Base-by-base conservation (phyloP, 2,888 invertebrate species). In the Cynaeus angustus region DNA sequence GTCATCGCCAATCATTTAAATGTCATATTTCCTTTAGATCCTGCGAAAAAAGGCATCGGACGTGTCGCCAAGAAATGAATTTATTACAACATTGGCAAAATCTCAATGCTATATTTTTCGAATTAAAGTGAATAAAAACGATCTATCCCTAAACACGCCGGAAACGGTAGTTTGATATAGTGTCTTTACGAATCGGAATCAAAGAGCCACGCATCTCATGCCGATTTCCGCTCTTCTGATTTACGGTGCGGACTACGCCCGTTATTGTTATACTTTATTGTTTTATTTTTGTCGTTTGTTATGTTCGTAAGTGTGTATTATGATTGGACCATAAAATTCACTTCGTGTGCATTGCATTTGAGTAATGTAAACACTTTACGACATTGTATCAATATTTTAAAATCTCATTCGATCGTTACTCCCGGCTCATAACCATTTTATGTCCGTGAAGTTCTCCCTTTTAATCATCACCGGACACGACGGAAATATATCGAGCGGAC, bases 301-400 rank as follows among this genome's bases (percentile, higher is more conserved):
- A 78, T 74, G 77, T 75, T 76, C 74, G 73, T 76, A 77, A 78
- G 77, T 78, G 77, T 79, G 74, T 76, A 77, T 77, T 78, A 78
- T 77, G 80, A 79, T 77, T 78, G 78, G 78, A 74, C 75, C 78
- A 77, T 80, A 80, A 80, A 81, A 78, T 78, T 78, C 78, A 75
- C 74, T 76, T 79, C 74, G 76, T 78, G 76, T 78, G 77, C 76
- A 77, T 77, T 77, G 72, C 75, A 75, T 78, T 77, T 76, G 74
- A 72, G 75, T 76, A 76, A 78, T 78, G 75, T 71, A 76, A 75
- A 72, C 74, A 74, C 71, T 75, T 78, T 74, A 72, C 71, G 73
- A 78, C 78, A 75, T 72, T 76, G 77, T 78, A 74, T 72, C 75
- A 72, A 70, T 74, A 68, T 74, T 74, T 74, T 70, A 75, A 74